Conservation (phyloP, 2,888 invertebrate species). For the Hypolimnas misippus region DNA sequence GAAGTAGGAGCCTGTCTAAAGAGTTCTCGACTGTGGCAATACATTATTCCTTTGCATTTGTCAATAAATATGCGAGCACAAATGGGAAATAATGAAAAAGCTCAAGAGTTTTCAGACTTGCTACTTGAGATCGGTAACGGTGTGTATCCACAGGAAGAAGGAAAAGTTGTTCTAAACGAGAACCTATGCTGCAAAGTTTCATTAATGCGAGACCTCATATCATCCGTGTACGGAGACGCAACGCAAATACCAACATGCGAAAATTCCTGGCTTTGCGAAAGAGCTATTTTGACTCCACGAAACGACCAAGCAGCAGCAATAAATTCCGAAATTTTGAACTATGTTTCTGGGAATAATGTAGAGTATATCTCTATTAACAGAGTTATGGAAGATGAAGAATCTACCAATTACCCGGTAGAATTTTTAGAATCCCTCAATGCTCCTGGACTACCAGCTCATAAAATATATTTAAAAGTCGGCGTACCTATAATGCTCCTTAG, state of each 20-base stretch:
- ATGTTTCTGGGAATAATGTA: constrained; percentile 46
- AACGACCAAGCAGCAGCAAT: constrained; percentile 25
- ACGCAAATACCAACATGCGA: constrained; percentile 8
- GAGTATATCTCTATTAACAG: constrained; percentile 28
- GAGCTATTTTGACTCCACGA: constrained; percentile 21
- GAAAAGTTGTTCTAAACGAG: neutral
- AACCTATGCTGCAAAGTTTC: constrained; percentile 10
- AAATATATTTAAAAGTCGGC: constrained; percentile 30
- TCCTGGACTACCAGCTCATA: too few relatives aligned
- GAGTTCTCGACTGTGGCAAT: neutral
- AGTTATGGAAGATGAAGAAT: constrained; percentile 28
- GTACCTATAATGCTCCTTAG: constrained; percentile 31
- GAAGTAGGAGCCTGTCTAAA: neutral
- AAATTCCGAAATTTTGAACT: constrained; percentile 12
- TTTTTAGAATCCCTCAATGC: constrained; percentile 35
- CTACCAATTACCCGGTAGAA: constrained; percentile 32
- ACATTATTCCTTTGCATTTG: neutral
- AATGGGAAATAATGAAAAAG: neutral
- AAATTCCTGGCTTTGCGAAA: constrained; percentile 24
- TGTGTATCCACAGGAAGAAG: neutral
- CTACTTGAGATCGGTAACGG: neutral
- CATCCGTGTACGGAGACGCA: constrained; percentile 17
- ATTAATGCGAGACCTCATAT: constrained; percentile 20
- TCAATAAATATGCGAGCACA: neutral
- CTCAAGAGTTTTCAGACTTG: neutral